A percentile compares a stretch with the other conserved stretches of the same genome.
These are phyloP conservation scores for Drosophila melanica DNA, from an alignment of 1,140 invertebrate genomes.

Conservation along the genomic window DNA sequence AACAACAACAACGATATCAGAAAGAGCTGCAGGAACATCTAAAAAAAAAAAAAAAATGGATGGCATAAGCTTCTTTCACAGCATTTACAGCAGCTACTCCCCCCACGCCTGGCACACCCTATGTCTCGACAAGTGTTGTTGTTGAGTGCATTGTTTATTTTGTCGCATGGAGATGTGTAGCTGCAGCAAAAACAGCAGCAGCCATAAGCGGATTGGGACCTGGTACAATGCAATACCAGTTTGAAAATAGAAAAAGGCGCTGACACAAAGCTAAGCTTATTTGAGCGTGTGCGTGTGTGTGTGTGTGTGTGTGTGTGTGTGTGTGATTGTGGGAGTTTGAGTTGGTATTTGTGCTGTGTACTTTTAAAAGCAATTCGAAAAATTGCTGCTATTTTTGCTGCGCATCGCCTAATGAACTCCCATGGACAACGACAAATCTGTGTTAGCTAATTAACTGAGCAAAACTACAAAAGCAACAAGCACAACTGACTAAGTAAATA, in stretches of 20 bases:
- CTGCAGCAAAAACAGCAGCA: slow-evolving; percentile 23
- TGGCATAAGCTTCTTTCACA: slow-evolving; percentile 69
- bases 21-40: too few species aligned
- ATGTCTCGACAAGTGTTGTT: slow-evolving; percentile 31
- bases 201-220: slow-evolving; percentile 74
- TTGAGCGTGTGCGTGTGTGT: slow-evolving; percentile 2
- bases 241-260: slow-evolving; percentile 59
- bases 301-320: neutral
- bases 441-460: slow-evolving; percentile 68
- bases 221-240: slow-evolving; percentile 74
- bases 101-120: too few species aligned
- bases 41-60: too few species aligned
- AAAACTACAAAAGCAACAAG: slow-evolving; percentile 18
- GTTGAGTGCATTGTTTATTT: slow-evolving; percentile 72
- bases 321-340: slow-evolving; percentile 9
- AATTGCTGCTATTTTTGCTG: slow-evolving; percentile 39
- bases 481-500: slow-evolving; percentile 1
- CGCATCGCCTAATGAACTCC: slow-evolving; percentile 61
- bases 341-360: neutral
- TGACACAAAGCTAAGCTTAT: slow-evolving; percentile 53
- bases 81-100: slow-evolving; percentile 48
- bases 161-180: slow-evolving; percentile 19
- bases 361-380: slow-evolving; percentile 71
- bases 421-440: slow-evolving; percentile 44
- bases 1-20: slow-evolving; percentile 7